Evolutionary conservation across 2,797 vertebrate genomes (phyloP).

Genomic region (Graptemys geographica): DNA sequence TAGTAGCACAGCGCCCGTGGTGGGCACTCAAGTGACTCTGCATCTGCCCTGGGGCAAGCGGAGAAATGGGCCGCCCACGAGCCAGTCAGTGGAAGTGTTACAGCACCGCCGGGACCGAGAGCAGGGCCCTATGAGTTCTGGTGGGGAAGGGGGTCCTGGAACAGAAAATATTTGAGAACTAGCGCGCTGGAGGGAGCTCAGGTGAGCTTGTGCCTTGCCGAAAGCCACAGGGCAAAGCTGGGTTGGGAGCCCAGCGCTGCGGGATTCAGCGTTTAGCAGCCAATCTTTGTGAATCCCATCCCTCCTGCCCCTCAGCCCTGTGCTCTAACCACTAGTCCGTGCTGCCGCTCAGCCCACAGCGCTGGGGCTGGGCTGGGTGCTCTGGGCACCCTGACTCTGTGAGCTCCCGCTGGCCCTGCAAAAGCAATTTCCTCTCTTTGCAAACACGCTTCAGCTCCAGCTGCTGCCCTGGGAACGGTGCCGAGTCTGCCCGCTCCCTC

Average conservation of each 20-base stretch:
- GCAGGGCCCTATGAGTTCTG: background rate
- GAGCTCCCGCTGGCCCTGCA: background rate
- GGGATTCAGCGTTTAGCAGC: too few species aligned
- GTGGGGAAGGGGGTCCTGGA: background rate
- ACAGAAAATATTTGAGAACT: background rate
- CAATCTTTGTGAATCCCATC: too few species aligned
- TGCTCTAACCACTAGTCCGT: background rate
- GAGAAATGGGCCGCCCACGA: rapidly evolving
- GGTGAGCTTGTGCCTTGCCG: background rate
- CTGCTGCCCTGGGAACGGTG: background rate
- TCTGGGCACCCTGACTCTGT: background rate
- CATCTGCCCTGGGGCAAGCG: too few species aligned
- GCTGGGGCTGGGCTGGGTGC: background rate
- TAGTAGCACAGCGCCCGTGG: too few species aligned
- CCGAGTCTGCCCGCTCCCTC: background rate
- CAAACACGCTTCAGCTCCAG: background rate
- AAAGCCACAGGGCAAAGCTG: background rate
- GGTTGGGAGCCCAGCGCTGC: background rate
- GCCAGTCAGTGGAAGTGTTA: too few species aligned
- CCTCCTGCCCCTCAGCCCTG: background rate
- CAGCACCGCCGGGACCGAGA: background rate
- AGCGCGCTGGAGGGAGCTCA: rapidly evolving
- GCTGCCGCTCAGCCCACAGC: background rate
- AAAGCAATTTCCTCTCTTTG: background rate
- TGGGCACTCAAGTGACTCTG: too few species aligned